Evolutionary conservation across 2,113 vertebrate genomes (phyloP).

Genomic region (Microcebus jonahi): DNA sequence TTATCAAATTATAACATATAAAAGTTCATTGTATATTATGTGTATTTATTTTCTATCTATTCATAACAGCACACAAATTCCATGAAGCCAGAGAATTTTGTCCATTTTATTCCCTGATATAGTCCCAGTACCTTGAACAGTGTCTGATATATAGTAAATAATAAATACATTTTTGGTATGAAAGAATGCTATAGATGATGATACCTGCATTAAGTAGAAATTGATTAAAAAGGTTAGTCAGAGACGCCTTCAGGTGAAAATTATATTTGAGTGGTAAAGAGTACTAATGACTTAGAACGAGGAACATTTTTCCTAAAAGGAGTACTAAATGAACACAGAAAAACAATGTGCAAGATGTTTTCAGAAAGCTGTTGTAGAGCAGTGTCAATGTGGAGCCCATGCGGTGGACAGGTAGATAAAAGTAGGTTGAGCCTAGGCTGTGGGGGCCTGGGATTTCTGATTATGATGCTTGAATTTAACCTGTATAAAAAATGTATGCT

Average conservation of each 20-base stretch:
- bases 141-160: background rate
- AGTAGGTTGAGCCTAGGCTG: background rate
- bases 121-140: background rate
- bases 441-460: background rate
- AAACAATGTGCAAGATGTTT: background rate
- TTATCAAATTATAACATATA: background rate
- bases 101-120: background rate
- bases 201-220: background rate
- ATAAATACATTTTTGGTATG: background rate
- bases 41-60: background rate
- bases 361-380: background rate
- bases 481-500: background rate
- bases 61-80: background rate
- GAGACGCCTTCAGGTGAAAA: background rate
- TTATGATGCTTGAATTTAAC: background rate
- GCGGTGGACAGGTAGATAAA: background rate
- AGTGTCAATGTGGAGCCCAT: background rate
- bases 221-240: background rate
- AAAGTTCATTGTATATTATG: background rate
- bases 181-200: background rate
- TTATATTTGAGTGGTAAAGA: background rate
- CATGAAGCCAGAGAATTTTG: background rate
- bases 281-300: background rate
- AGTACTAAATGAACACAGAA: background rate
- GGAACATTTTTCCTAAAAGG: background rate